phyloP scores from a whole-genome alignment of 1,140 invertebrate genomes.

The Zaprionus tsacasi region DNA sequence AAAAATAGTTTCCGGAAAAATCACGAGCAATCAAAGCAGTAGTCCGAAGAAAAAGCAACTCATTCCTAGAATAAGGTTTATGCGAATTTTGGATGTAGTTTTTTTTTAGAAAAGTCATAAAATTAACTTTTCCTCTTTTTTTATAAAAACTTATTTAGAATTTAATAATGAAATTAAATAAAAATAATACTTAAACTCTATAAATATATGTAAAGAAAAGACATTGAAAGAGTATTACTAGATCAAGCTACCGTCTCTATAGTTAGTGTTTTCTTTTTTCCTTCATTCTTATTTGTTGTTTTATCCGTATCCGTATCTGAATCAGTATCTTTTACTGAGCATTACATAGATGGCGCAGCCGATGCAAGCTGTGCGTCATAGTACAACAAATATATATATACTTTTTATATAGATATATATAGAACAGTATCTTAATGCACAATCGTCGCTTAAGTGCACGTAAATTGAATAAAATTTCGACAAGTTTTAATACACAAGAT shows the following conservation, averaged over 20 bases:
- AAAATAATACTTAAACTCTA: no score
- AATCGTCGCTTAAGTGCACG: constrained; percentile 81
- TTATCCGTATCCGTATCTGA: constrained; percentile 44
- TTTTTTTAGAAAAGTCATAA: no score
- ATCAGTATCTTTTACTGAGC: constrained; percentile 42
- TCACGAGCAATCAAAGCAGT: constrained; percentile 6
- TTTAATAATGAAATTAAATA: no score
- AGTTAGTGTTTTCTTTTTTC: background rate
- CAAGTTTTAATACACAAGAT: constrained; percentile 79
- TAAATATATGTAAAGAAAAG: no score
- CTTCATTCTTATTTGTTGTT: background rate
- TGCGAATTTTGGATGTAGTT: no score
- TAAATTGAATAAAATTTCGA: constrained; percentile 82
- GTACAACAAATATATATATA: constrained; percentile 6
- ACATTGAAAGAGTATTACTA: background rate
- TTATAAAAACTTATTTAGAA: no score
- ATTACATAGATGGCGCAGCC: constrained; percentile 18
- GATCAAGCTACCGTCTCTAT: background rate
- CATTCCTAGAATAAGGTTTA: no score
- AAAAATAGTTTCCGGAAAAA: constrained; percentile 51
- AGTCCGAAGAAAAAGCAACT: no score
- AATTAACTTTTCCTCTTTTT: no score
- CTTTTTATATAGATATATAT: background rate
- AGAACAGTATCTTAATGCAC: constrained; percentile 69
- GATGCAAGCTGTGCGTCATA: constrained; percentile 57